Base-by-base conservation (phyloP, 2,888 invertebrate genomes). In the Eristalinus aeneus region DNA sequence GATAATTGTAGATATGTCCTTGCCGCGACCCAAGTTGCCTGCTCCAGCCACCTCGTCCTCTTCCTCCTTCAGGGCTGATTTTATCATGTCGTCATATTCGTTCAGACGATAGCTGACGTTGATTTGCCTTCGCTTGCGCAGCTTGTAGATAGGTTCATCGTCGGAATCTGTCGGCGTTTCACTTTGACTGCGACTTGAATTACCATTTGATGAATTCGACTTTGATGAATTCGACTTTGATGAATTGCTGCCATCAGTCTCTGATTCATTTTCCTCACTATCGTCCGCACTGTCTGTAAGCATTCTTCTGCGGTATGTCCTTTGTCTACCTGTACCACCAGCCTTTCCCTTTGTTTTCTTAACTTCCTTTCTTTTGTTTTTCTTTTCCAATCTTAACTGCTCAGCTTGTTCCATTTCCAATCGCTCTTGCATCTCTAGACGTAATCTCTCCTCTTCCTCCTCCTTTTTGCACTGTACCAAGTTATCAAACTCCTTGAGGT, bases 31-130 rank as follows among this genome's bases (percentile, higher is more conserved):
- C 89, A 96, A 95, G 92, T 96, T 96, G 0, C 97, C 97, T 0
- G 96, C 96, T 31, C 96, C 96, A 76, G 95, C 95, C 0, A 95
- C 95, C 4, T 95, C 95, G 32, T 96, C 95, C 90, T 96, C 95
- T 90, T 97, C 96, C 75, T 92, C 92, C 93, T 95, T 95, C 88
- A 97, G 96, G 10, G 99, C 99, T 54, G 97, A 97, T 91, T 97
- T 97, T 89, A 99, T 99, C 91, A 99, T 95, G 34, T 98, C 97
- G 91, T 99, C 99, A 93, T 97, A 99, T 92, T 99, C 98, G 91
- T 97, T 97, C 89, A 98, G 96, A 87, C 96, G 95, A 90, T 97
- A 96, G 91, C 96, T 97, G 75, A 97, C 96, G 88, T 96, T 96
- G 60, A 97, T 95, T 90, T 96, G 95, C 0, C 96, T 94, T 20